These are phyloP conservation scores for Papilio elwesi DNA, from an alignment of 2,888 invertebrate species.

Conservation along the genomic window DNA sequence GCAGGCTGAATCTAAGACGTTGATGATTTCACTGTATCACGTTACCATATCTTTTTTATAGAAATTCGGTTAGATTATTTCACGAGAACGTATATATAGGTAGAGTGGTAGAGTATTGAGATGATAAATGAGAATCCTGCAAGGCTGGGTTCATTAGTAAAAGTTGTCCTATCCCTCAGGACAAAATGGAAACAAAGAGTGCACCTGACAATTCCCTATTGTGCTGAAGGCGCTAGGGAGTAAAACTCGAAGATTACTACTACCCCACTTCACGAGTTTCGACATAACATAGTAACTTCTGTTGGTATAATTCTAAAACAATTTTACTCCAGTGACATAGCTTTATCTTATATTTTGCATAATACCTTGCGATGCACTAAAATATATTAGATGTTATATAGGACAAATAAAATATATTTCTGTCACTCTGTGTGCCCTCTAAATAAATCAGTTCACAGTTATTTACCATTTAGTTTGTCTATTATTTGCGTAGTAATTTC, in stretches of 20 bases:
- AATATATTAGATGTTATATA: neutral
- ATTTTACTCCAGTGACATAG: conserved; percentile 8
- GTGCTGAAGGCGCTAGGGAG: conserved; percentile 25
- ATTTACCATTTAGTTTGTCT: neutral
- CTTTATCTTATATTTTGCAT: neutral
- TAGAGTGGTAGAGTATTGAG: neutral
- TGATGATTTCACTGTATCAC: too few relatives aligned
- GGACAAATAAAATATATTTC: neutral
- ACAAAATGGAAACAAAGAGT: conserved; percentile 35
- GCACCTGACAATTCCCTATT: conserved; percentile 35
- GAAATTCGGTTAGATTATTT: too few relatives aligned
- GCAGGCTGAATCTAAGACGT: too few relatives aligned
- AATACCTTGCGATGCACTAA: neutral
- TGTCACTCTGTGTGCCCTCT: neutral
- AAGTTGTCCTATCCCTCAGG: conserved; percentile 26
- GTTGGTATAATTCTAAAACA: neutral
- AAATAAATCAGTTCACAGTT: neutral
- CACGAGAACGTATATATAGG: too few relatives aligned
- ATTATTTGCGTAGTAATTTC: too few relatives aligned
- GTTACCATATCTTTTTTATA: too few relatives aligned
- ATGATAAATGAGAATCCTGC: neutral
- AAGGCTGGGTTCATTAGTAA: conserved; percentile 25
- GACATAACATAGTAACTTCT: conserved; percentile 22
- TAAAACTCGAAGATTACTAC: conserved; percentile 35
- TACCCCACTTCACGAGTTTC: conserved; percentile 7